phyloP scores from a whole-genome alignment of 2,888 invertebrate species.

The Cerceris ruficornis region DNA sequence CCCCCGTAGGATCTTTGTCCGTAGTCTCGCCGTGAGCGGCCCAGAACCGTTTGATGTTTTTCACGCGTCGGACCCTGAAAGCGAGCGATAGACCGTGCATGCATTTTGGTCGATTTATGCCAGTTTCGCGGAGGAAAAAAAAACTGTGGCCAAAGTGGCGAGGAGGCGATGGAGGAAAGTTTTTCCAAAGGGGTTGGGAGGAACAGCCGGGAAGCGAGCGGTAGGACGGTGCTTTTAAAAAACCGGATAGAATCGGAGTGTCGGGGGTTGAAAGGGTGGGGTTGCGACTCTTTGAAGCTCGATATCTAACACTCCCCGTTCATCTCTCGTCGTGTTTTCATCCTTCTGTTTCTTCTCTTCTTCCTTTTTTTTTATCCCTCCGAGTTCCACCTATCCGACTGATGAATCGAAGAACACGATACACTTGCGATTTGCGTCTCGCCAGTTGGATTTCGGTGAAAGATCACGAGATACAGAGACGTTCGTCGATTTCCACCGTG shows the following conservation, averaged over 20 bases:
- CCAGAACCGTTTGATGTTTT: conserved; percentile 63
- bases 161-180: neutral
- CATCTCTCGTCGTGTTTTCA: conserved; percentile 11
- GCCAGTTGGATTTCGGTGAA: conserved; percentile 16
- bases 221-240: conserved; percentile 61
- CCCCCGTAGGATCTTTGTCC: conserved; percentile 27
- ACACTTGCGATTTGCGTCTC: conserved; percentile 17
- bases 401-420: conserved; percentile 15
- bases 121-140: conserved; percentile 35
- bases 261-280: conserved; percentile 54
- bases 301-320: conserved; percentile 33
- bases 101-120: conserved; percentile 43
- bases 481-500: conserved; percentile 15
- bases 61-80: conserved; percentile 48
- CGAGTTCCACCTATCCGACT: conserved; percentile 29
- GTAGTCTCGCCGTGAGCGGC: conserved; percentile 17
- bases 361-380: neutral
- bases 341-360: neutral
- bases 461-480: neutral
- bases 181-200: neutral
- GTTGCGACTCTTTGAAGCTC: conserved; percentile 56
- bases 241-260: conserved; percentile 57
- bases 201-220: conserved; percentile 11
- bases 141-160: conserved; percentile 14
- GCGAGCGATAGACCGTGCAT: conserved; percentile 54